Base-by-base conservation (phyloP, 2,113 vertebrate species). In the Antennarius striatus region DNA sequence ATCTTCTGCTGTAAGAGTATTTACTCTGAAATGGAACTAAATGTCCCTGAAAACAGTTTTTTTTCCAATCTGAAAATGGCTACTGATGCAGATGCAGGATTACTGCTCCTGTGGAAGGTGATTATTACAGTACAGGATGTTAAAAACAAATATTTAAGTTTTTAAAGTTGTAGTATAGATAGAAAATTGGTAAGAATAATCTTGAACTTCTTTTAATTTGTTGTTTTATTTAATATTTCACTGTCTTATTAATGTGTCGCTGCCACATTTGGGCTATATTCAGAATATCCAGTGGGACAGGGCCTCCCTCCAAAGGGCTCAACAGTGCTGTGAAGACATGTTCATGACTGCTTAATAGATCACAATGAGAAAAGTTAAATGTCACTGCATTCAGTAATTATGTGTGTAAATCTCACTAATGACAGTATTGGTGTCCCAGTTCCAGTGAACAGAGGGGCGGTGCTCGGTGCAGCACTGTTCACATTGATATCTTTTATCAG, bases 401-500 rank as follows among this genome's bases (percentile, higher is more conserved):
- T 15, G 6, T 28, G 12, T 61, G 49, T 48, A 56, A 46, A 64
- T 50, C 56, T 63, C 14, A 63, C 48, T 75, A 50, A 75, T 61
- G n/a, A 45, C 29, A 36, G 16, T 56, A 50, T 71, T 79, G 48
- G 29, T 75, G 6, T 77, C 10, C 2, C 40, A 84, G 78, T 6
- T 48, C 40, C 14, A 12, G 5, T 88, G 13, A 88, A 73, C 53
- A 65, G 73, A 58, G 81, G 86, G 46, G 22, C 77, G 2, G 14
- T 79, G 14, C 75, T 86, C 4, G 68, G 79, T 36, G 67, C 57
- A 28, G 80, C 71, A 4, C 80, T 89, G 16, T 57, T 81, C 56
- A 65, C 76, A 1, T 30, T 87, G 48, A 40, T 84, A 59, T 82
- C 56, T 51, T 57, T 86, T n/a, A 82, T 85, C 42, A 11, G 59